Evolutionary conservation across 2,888 invertebrate genomes (phyloP).

Genomic region (Lissonota sp.): DNA sequence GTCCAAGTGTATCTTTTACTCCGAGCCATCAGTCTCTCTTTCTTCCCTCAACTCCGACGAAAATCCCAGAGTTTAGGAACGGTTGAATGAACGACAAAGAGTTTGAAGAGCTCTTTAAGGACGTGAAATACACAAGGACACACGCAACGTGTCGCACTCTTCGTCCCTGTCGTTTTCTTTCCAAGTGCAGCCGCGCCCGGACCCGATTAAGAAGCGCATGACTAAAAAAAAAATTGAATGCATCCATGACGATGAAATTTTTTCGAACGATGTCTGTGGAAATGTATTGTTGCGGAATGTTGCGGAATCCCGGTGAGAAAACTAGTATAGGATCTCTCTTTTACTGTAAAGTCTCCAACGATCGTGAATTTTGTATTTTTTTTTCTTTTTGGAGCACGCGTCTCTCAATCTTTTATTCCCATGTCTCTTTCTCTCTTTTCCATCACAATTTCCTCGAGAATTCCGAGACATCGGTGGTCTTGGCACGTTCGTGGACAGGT

Average conservation of each 20-base stretch:
- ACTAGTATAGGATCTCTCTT: not conserved
- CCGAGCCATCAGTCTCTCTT: constrained; percentile 54
- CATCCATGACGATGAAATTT: constrained; percentile 53
- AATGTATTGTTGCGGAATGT: constrained; percentile 25
- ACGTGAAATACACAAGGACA: constrained; percentile 11
- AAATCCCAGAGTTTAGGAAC: constrained; percentile 38
- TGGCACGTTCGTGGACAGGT: not conserved
- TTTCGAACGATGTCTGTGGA: not conserved
- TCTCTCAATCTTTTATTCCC: not conserved
- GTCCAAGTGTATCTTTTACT: constrained; percentile 42
- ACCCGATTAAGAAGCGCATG: constrained; percentile 48
- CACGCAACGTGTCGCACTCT: constrained; percentile 43
- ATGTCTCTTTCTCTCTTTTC: not conserved
- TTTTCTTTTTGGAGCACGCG: not conserved
- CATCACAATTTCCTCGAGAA: not conserved
- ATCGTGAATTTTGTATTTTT: constrained; percentile 15
- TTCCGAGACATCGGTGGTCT: not conserved
- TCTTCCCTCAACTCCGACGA: not conserved
- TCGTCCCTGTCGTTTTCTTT: constrained; percentile 39
- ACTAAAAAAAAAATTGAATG: constrained; percentile 45
- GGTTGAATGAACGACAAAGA: constrained; percentile 26
- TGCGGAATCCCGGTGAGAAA: not conserved
- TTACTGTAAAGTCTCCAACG: not conserved
- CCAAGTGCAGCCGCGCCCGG: not conserved
- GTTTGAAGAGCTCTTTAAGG: not conserved